Conservation (phyloP, 2,113 vertebrate species). For the Myiozetetes cayanensis region DNA sequence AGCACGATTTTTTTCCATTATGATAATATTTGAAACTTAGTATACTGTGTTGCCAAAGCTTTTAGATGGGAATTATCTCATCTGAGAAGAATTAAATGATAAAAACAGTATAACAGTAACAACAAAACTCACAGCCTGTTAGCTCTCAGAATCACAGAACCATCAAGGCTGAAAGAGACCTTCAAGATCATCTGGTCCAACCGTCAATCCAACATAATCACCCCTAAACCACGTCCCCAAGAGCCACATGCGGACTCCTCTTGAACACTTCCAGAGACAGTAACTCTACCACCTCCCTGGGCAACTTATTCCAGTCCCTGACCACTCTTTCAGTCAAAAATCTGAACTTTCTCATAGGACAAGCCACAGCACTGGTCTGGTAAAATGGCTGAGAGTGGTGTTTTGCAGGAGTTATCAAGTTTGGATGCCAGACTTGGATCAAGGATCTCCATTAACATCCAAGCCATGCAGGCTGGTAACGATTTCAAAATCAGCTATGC, state of each 20-base stretch:
- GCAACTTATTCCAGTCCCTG: neutral
- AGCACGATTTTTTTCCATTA: neutral
- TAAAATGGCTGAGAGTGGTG: rapidly evolving
- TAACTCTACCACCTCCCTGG: neutral
- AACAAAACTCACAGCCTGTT: neutral
- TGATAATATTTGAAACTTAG: neutral
- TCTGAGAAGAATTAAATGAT: neutral
- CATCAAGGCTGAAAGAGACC: neutral
- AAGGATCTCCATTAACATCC: neutral
- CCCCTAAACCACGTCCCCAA: neutral
- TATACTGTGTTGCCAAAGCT: neutral
- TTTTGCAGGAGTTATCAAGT: neutral
- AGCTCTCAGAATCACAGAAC: neutral
- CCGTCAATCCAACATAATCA: neutral
- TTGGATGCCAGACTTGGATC: neutral
- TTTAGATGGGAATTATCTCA: neutral
- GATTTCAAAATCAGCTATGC: neutral
- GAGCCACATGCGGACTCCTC: neutral
- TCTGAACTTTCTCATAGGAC: neutral
- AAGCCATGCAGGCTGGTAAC: rapidly evolving
- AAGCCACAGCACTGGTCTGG: neutral
- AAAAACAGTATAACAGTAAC: neutral
- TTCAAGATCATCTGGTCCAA: neutral
- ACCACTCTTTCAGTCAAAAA: neutral
- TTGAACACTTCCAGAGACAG: neutral